These are phyloP conservation scores for Toxonevra muliebris DNA, from an alignment of 2,888 invertebrate genomes.

Conservation along the genomic window DNA sequence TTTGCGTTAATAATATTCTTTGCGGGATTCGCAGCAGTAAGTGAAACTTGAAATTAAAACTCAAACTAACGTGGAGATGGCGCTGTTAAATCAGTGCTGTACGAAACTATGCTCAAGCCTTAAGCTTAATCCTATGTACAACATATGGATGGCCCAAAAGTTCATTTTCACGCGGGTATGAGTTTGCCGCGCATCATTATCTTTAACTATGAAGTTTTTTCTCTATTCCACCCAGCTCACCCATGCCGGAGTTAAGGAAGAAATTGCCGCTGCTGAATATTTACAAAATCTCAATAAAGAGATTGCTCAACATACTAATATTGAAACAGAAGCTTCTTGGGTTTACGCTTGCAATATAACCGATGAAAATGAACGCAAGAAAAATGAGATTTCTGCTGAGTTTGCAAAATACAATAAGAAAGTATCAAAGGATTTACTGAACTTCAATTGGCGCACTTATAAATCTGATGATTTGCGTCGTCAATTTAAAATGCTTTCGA, in stretches of 20 bases:
- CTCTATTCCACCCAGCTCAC: slow-evolving; percentile 41
- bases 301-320: slow-evolving; percentile 70
- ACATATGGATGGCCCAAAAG: neutral
- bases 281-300: slow-evolving; percentile 72
- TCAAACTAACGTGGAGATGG: too few relatives aligned
- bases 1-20: neutral
- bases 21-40: neutral
- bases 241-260: slow-evolving; percentile 53
- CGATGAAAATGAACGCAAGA: slow-evolving; percentile 72
- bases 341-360: slow-evolving; percentile 80
- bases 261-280: slow-evolving; percentile 71
- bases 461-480: slow-evolving; percentile 74
- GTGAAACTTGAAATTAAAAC: neutral
- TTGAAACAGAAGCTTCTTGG: slow-evolving; percentile 75
- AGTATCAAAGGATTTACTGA: slow-evolving; percentile 54
- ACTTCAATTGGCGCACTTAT: slow-evolving; percentile 78
- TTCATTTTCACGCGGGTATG: neutral
- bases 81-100: too few relatives aligned
- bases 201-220: too few relatives aligned
- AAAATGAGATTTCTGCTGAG: slow-evolving; percentile 60
- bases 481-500: slow-evolving; percentile 78
- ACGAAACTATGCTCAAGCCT: too few relatives aligned
- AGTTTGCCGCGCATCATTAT: slow-evolving; percentile 1
- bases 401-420: slow-evolving; percentile 63
- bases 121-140: too few relatives aligned